Percentiles rank a stretch among this genome's conserved stretches.
These are phyloP conservation scores for Trematomus loennbergii DNA, from an alignment of 2,113 vertebrate species.

Conservation along the genomic window DNA sequence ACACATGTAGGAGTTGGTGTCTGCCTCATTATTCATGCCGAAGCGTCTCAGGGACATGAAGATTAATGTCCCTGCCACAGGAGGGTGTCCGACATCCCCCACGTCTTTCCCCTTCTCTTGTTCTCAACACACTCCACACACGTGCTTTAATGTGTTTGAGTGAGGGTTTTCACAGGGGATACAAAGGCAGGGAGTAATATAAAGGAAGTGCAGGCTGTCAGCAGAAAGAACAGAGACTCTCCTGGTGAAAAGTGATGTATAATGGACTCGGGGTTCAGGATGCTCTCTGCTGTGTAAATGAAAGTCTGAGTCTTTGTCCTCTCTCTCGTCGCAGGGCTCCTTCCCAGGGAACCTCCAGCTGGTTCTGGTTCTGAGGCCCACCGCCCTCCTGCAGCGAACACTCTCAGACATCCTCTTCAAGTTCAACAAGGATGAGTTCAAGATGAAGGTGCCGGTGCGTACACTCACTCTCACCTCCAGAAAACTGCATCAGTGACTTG, in stretches of 20 bases:
- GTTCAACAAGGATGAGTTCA: slow-evolving; percentile 97
- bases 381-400: slow-evolving; percentile 90
- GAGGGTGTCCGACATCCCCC: slow-evolving; percentile 20
- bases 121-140: neutral
- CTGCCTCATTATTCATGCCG: slow-evolving; percentile 37
- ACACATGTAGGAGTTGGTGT: slow-evolving; percentile 6
- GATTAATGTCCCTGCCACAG: slow-evolving; percentile 55
- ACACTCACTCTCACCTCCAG: neutral
- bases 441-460: slow-evolving; percentile 99
- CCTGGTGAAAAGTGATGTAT: slow-evolving; percentile 10
- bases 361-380: slow-evolving; percentile 94
- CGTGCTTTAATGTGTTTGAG: slow-evolving; percentile 24
- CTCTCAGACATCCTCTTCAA: slow-evolving; percentile 94
- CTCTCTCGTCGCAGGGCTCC: slow-evolving; percentile 85
- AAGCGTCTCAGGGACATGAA: slow-evolving; percentile 23
- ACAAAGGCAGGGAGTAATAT: slow-evolving; percentile 16
- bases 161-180: slow-evolving; percentile 26
- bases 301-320: neutral
- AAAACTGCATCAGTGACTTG: neutral
- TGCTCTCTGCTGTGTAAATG: neutral
- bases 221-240: slow-evolving; percentile 14
- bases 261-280: neutral
- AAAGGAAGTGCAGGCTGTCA: slow-evolving; percentile 4
- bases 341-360: slow-evolving; percentile 98
- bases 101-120: slow-evolving; percentile 3